Evolutionary conservation across 2,113 vertebrate genomes (phyloP).

Genomic region (Neolamprologus cancellatus): DNA sequence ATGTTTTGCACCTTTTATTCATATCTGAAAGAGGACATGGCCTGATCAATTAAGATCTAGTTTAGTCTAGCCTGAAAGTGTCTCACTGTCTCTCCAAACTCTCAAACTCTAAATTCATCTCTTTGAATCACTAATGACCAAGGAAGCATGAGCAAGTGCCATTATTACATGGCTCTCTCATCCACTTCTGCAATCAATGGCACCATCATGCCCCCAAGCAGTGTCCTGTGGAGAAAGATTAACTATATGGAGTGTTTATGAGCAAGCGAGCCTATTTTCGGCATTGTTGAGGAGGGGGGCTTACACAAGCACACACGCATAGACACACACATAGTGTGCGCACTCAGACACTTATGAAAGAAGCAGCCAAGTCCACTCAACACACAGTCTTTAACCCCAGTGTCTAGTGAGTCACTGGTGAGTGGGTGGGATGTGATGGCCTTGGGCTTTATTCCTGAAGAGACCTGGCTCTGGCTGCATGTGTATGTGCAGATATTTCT

Average conservation of each 20-base stretch:
- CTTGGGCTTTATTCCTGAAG: neutral
- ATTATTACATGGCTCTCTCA: conserved; percentile 5
- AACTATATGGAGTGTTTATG: conserved; percentile 44
- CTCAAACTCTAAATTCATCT: neutral
- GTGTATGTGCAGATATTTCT: neutral
- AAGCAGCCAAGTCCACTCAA: conserved; percentile 38
- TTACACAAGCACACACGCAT: neutral
- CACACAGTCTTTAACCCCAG: conserved; percentile 8
- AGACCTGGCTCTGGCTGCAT: neutral
- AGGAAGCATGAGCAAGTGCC: conserved; percentile 7
- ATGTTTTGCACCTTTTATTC: neutral
- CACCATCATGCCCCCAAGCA: neutral
- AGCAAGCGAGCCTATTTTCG: conserved; percentile 45
- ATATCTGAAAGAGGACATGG: neutral
- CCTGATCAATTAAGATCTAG: neutral
- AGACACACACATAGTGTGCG: neutral
- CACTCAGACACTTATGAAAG: conserved; percentile 28
- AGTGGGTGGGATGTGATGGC: conserved; percentile 32
- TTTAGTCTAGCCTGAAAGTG: neutral
- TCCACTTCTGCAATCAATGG: conserved; percentile 46
- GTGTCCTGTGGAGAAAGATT: conserved; percentile 3
- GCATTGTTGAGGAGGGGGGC: neutral
- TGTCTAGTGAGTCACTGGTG: conserved; percentile 48
- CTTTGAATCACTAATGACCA: neutral
- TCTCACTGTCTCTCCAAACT: neutral